Evolutionary conservation across 2,113 vertebrate genomes (phyloP).

Genomic region (Aegotheles bennettii): DNA sequence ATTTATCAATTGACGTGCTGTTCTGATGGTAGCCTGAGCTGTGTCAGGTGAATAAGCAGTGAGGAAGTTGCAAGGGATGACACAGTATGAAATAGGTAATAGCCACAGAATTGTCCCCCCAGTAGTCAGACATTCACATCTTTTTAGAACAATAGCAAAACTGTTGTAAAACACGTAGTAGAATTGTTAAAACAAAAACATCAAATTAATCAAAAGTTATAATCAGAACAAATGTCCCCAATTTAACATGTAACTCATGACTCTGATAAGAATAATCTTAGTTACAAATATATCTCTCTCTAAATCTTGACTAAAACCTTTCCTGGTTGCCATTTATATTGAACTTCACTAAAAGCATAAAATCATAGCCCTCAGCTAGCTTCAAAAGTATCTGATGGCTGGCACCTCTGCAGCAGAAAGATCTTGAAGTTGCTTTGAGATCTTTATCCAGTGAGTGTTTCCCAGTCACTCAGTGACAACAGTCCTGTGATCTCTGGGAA

Average conservation of each 20-base stretch:
- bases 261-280: neutral
- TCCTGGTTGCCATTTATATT: neutral
- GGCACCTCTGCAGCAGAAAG: neutral
- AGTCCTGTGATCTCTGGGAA: neutral
- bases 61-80: neutral
- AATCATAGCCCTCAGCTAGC: neutral
- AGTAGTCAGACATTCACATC: neutral
- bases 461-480: neutral
- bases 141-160: neutral
- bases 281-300: neutral
- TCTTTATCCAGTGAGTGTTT: neutral
- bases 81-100: rapidly evolving
- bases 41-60: neutral
- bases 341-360: neutral
- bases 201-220: neutral
- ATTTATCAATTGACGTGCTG: neutral
- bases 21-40: neutral
- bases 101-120: neutral
- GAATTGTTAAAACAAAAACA: neutral
- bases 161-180: neutral
- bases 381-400: neutral
- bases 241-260: neutral
- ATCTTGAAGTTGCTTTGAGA: neutral
- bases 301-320: neutral
- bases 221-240: neutral